These are phyloP conservation scores for Drosophila maculinotata DNA, from an alignment of 2,888 invertebrate genomes.

Conservation along the genomic window DNA sequence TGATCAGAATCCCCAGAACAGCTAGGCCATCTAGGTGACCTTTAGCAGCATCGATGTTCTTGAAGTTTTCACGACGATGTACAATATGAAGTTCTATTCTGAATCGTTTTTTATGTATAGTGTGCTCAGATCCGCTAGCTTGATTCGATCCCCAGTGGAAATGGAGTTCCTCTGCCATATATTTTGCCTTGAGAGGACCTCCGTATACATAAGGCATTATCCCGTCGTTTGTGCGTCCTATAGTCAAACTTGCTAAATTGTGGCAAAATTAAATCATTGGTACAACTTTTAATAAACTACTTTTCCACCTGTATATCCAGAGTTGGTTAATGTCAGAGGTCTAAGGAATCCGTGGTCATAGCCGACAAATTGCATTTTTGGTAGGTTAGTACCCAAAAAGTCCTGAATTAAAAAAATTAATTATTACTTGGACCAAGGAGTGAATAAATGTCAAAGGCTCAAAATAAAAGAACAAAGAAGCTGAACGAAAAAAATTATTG, in stretches of 20 bases:
- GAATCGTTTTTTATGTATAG: neutral
- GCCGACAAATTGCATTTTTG: neutral
- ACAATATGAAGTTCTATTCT: constrained; percentile 17
- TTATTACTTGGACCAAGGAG: too few relatives aligned
- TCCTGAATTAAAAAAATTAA: too few relatives aligned
- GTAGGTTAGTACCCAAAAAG: too few relatives aligned
- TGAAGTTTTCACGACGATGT: neutral
- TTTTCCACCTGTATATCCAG: constrained; percentile 2
- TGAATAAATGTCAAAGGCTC: too few relatives aligned
- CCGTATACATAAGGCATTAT: neutral
- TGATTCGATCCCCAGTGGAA: constrained; percentile 7
- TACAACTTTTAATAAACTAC: neutral
- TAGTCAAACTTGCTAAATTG: neutral
- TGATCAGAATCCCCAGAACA: neutral
- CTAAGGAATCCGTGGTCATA: neutral
- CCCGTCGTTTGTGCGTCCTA: neutral
- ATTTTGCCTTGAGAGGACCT: neutral
- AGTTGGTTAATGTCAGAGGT: neutral
- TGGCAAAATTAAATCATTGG: neutral
- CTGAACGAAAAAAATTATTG: too few relatives aligned
- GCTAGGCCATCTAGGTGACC: neutral
- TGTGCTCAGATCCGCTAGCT: neutral
- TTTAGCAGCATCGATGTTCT: neutral
- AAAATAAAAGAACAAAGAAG: too few relatives aligned
- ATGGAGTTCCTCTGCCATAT: neutral